Conservation (phyloP, 2,113 vertebrate genomes). For the Hucho hucho region DNA sequence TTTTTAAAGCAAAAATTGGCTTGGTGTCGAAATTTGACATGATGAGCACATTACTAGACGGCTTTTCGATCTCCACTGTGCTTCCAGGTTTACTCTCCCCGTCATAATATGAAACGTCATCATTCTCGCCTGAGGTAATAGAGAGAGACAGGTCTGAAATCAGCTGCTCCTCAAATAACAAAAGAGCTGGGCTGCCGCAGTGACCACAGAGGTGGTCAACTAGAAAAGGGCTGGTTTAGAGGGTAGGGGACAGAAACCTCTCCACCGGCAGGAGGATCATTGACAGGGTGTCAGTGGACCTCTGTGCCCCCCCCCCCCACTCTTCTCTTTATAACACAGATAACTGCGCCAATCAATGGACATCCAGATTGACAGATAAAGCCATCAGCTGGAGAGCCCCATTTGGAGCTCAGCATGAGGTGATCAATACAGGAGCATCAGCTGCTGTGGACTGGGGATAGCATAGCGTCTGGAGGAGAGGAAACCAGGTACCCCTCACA, state of each 20-base stretch:
- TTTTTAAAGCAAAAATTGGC: neutral
- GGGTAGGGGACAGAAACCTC: slow-evolving; percentile 25
- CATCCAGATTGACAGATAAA: slow-evolving; percentile 59
- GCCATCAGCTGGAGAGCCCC: slow-evolving; percentile 62
- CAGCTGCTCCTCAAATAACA: too few species aligned
- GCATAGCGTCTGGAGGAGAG: neutral
- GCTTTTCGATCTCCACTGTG: too few species aligned
- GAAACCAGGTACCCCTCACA: neutral
- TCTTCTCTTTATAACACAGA: slow-evolving; percentile 45
- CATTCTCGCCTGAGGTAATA: too few species aligned
- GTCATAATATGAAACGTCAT: too few species aligned
- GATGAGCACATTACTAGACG: too few species aligned
- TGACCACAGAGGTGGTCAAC: neutral
- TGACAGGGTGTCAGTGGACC: neutral
- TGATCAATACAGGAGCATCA: slow-evolving; percentile 68
- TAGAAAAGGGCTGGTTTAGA: slow-evolving; percentile 11
- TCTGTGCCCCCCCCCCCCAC: neutral
- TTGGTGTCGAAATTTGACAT: too few species aligned
- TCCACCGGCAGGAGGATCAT: slow-evolving; percentile 41
- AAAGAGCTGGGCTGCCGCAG: neutral
- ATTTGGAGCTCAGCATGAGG: slow-evolving; percentile 38
- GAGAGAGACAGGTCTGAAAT: too few species aligned
- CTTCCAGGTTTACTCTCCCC: too few species aligned
- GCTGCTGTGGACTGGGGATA: slow-evolving; percentile 40
- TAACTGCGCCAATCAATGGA: slow-evolving; percentile 62